Base-by-base conservation (phyloP, 2,797 vertebrate species). In the Galaxias olidus region DNA sequence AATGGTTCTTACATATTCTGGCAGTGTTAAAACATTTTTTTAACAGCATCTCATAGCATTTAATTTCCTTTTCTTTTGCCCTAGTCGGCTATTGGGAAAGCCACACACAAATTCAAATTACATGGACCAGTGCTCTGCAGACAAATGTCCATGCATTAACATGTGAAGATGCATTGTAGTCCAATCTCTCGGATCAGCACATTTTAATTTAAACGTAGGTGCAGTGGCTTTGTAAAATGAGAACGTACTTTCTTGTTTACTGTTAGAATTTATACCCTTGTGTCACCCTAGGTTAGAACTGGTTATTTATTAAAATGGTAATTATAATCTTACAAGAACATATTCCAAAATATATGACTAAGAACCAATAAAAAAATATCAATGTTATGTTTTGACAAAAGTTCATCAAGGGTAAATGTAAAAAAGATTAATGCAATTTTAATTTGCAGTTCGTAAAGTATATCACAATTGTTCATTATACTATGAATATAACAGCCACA, bases 141-240 rank as follows among this genome's bases (percentile, higher is more conserved):
- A 88, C 85, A 89, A 88, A 88, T 76, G 81, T 67, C 20, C 57
- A 52, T n/a, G 71, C 84, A 90, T 90, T 89, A 88, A 80, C 83
- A 90, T 91, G 75, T 88, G 85, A 91, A 90, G 84, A 86, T 87
- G 87, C 80, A 85, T 89, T 85, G 85, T 83, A 76, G 66, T 73
- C 79, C 82, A 84, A 75, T 89, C 80, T 84, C 79, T 69, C 79
- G 82, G 80, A 72, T 80, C 84, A 86, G 81, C 80, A 86, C 63
- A 83, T 82, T 86, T 86, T 81, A 82, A 90, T 89, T 84, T 86
- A 74, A 86, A 87, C 81, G 80, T 72, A 80, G 78, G 80, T 75
- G 74, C 73, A 66, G 71, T 48, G 62, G 75, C 75, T 80, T 86
- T 75, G n/a, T n/a, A n/a, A n/a, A n/a, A n/a, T n/a, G 80, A 69